These are phyloP conservation scores for Dichetophora obliterata DNA, from an alignment of 2,888 invertebrate species.

Conservation along the genomic window DNA sequence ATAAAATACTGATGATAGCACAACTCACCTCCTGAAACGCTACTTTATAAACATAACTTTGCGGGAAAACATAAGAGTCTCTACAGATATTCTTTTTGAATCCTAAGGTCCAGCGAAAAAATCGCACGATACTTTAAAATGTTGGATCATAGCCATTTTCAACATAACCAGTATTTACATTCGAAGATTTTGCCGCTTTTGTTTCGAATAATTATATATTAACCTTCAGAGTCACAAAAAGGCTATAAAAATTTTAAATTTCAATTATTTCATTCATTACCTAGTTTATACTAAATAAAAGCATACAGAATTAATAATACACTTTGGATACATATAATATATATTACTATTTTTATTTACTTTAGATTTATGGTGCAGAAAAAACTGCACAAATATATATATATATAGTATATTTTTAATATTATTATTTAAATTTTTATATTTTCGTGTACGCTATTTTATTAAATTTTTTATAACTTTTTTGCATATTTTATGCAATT, in stretches of 20 bases:
- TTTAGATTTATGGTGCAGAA: constrained; percentile 42
- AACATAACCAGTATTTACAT: too few species aligned
- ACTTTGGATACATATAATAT: constrained; percentile 13
- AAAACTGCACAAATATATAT: constrained; percentile 37
- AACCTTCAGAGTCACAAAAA: too few species aligned
- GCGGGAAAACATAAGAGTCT: too few species aligned
- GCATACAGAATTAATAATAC: not conserved
- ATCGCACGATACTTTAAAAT: too few species aligned
- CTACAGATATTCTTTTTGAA: too few species aligned
- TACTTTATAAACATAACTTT: too few species aligned
- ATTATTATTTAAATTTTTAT: constrained; percentile 12
- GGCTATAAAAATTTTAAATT: not conserved
- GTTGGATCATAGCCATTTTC: too few species aligned
- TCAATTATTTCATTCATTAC: not conserved
- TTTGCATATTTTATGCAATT: constrained; percentile 4
- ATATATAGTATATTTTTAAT: constrained; percentile 19
- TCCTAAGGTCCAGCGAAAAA: too few species aligned
- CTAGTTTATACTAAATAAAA: not conserved
- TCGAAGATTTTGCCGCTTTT: too few species aligned
- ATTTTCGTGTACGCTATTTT: constrained; percentile 29
- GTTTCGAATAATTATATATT: too few species aligned
- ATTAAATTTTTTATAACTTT: constrained; percentile 16
- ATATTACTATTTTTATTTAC: constrained; percentile 29
- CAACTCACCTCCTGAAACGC: too few species aligned
- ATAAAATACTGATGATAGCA: too few species aligned